Conservation (phyloP, 2,888 invertebrate genomes). For the Zele albiditarsus region DNA sequence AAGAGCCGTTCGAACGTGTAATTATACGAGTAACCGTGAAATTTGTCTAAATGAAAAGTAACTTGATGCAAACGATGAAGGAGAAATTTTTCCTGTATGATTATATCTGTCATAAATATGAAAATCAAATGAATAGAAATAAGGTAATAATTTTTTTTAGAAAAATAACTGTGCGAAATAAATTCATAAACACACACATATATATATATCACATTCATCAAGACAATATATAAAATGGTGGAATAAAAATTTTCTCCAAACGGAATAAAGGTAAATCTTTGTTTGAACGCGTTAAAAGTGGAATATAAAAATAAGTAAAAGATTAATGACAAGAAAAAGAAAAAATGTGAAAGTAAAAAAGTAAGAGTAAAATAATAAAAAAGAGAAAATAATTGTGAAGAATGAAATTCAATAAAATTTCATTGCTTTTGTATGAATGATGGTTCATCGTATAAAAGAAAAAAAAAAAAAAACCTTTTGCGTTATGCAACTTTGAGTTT, state of each 20-base stretch:
- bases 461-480: background rate
- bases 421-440: background rate
- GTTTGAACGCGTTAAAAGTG: background rate
- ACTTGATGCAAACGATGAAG: conserved; percentile 18
- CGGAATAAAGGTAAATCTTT: background rate
- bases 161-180: conserved; percentile 31
- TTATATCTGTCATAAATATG: background rate
- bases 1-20: conserved; percentile 62
- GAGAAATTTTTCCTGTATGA: conserved; percentile 20
- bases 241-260: background rate
- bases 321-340: background rate
- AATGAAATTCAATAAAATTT: conserved; percentile 22
- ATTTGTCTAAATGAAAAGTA: conserved; percentile 48
- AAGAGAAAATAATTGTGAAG: conserved; percentile 1
- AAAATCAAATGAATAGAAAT: no score
- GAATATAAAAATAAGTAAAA: background rate
- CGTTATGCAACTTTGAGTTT: conserved; percentile 33
- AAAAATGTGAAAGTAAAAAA: background rate
- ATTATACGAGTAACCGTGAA: conserved; percentile 59
- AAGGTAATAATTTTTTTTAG: background rate
- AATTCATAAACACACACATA: background rate
- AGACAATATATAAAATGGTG: background rate
- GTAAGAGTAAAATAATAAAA: conserved; percentile 4
- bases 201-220: conserved; percentile 2
- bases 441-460: background rate